Evolutionary conservation across 2,888 invertebrate species (phyloP), one percentile per base, ranked within the genome.

Genomic region (Ormyrus rosae): DNA sequence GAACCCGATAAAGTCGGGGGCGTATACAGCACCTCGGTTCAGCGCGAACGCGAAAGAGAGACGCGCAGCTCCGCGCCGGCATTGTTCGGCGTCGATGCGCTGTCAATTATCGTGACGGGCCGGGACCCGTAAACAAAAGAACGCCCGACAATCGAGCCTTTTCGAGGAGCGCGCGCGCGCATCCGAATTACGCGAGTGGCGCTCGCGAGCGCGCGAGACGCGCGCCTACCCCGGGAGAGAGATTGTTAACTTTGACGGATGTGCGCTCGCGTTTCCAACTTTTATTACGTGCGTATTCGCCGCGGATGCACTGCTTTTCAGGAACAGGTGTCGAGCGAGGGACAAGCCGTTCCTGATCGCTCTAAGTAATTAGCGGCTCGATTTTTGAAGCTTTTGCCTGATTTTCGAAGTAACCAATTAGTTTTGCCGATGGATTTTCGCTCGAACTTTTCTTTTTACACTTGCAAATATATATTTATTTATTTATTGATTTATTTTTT

Each of bases 71-170:
- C 19, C 19, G 19, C 55, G 13, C 0, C 2, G 60, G 50, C 51
- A 78, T 76, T 83, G 84, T 82, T 84, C 81, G 79, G 34, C 73
- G 79, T 84, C 70, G 80, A 80, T 72, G 82, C 58, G 78, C 82
- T 78, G 82, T 82, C 82, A 80, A 80, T 82, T 82, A 82, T 80
- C 71, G 68, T 75, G 80, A 74, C 75, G 78, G 67, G 78, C 70
- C 60, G 56, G 53, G 56, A 56, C 71, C 11, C 50, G 69, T 72
- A 72, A 80, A 82, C 78, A 82, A 82, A 75, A 78, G 80, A 74
- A 64, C 67, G 50, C 51, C 51, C 74, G 78, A 70, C 79, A 70
- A 79, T 74, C 74, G 73, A 72, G 11, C 63, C 73, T 73, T 76
- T 77, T 72, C 77, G 68, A 72, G 70, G 55, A 61, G 34, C 13